Evolutionary conservation across 2,797 vertebrate species (phyloP), one percentile per base, ranked within the genome.

Genomic region (Tolypeutes matacus): DNA sequence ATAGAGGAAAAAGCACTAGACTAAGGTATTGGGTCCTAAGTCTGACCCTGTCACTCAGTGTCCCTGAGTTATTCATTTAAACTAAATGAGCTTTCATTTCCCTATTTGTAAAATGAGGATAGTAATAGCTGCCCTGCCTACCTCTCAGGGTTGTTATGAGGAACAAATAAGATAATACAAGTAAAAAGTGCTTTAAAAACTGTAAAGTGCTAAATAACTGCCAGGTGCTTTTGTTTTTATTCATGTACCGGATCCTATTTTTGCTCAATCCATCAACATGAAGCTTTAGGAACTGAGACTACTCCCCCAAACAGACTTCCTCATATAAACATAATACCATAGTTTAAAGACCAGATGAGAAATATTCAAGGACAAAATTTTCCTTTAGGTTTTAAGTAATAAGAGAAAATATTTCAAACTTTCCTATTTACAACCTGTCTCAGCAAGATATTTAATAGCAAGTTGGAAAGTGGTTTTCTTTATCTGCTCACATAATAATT

Each of bases 381-480:
- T 95, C 60, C 69, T 86, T 93, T 34, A 62, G 8, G n/a, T 64
- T 89, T 89, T 95, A 92, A 87, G n/a, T 76, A 73, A 83, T 67
- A 70, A 75, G 39, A 36, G n/a, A 75, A 92, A 72, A 56, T 72
- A 78, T 69, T 83, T 95, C 53, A 94, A 80, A 87, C 20, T 89
- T 62, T 12, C 58, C 58, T 86, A 75, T 51, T 73, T 27, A 82
- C 76, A 93, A 46, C n/a, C 36, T 72, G n/a, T 88, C 81, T 95
- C 64, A 69, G 62, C 73, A 90, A 94, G 60, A 82, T 80, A 91
- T 62, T 93, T 91, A 94, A 70, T 67, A 91, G 39, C 91, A 94
- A 94, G 51, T 62, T 94, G 49, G n/a, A 92, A 96, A 95, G 51
- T 76, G 29, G 49, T 80, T 96, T 96, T 88, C 65, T 97, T 88